Percentiles rank a stretch among this genome's conserved stretches.
Conservation (phyloP, 2,888 invertebrate species). For the Thyatira batis region DNA sequence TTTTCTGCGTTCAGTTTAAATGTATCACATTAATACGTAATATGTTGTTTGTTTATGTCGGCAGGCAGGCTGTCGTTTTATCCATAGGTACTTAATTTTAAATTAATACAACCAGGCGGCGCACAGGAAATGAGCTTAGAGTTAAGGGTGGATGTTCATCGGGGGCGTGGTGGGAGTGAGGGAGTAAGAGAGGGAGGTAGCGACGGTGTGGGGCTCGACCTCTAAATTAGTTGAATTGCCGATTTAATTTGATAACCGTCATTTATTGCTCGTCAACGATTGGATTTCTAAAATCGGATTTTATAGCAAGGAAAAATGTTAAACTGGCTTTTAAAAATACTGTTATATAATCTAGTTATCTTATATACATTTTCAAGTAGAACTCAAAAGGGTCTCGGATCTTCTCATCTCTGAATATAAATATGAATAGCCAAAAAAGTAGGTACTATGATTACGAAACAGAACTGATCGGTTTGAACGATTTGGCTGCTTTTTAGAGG, state of each 20-base stretch:
- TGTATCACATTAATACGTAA: not conserved
- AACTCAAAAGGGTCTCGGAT: too few species aligned
- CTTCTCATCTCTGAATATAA: too few species aligned
- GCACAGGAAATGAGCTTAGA: conserved; percentile 87
- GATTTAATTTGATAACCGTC: conserved; percentile 54
- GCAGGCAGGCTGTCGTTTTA: conserved; percentile 43
- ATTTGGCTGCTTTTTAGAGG: too few species aligned
- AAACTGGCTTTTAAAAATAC: too few species aligned
- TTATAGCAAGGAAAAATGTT: not conserved
- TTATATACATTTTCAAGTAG: too few species aligned
- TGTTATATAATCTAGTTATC: too few species aligned
- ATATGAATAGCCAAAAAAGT: too few species aligned
- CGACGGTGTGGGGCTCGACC: conserved; percentile 30
- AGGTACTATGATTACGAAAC: too few species aligned
- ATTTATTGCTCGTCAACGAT: conserved; percentile 34
- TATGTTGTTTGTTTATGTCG: conserved; percentile 38
- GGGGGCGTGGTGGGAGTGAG: conserved; percentile 30
- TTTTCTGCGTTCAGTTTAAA: not conserved
- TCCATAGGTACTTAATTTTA: conserved; percentile 84
- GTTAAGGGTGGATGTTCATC: conserved; percentile 50
- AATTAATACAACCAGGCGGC: conserved; percentile 88
- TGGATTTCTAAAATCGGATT: not conserved
- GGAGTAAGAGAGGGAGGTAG: conserved; percentile 13
- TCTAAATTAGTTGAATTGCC: conserved; percentile 62
- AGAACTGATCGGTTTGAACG: too few species aligned